A percentile compares a stretch with the other conserved stretches of the same genome.
phyloP scores from a whole-genome alignment of 2,888 invertebrate species.

The Acleris cristana region DNA sequence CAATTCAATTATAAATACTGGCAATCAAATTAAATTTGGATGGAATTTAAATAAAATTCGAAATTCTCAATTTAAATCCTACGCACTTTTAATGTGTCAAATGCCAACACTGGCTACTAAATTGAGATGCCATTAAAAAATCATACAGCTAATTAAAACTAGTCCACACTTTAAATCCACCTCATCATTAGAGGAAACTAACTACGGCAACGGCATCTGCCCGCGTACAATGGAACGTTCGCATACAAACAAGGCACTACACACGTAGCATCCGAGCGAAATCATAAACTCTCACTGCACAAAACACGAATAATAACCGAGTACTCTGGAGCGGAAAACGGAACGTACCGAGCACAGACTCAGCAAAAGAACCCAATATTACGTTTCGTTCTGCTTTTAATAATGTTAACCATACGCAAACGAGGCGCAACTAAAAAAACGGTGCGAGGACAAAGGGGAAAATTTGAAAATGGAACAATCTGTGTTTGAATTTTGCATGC shows the following conservation, averaged over 20 bases:
- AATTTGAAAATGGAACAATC: conserved; percentile 46
- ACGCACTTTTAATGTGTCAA: background rate
- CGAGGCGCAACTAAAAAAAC: conserved; percentile 45
- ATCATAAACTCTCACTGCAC: conserved; percentile 39
- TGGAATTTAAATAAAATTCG: background rate
- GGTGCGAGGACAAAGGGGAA: conserved; percentile 41
- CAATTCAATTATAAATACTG: conserved; percentile 6
- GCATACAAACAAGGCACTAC: conserved; percentile 39
- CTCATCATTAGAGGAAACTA: conserved; percentile 35
- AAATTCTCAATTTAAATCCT: conserved; percentile 2
- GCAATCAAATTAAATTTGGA: background rate
- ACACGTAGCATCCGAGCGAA: conserved; percentile 41
- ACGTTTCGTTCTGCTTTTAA: conserved; percentile 47
- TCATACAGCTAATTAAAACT: conserved; percentile 3
- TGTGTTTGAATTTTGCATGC: conserved; percentile 46
- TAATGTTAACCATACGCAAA: conserved; percentile 53
- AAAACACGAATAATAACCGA: conserved; percentile 39
- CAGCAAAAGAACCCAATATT: conserved; percentile 39
- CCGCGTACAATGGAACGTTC: conserved; percentile 38
- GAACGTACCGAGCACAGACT: conserved; percentile 39
- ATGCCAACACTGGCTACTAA: too few species aligned
- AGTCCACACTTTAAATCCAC: conserved; percentile 18
- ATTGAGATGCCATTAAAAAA: background rate
- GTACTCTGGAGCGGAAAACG: conserved; percentile 37
- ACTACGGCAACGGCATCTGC: conserved; percentile 25